phyloP scores from a whole-genome alignment of 2,113 vertebrate species.

The Hirundichthys speculiger region DNA sequence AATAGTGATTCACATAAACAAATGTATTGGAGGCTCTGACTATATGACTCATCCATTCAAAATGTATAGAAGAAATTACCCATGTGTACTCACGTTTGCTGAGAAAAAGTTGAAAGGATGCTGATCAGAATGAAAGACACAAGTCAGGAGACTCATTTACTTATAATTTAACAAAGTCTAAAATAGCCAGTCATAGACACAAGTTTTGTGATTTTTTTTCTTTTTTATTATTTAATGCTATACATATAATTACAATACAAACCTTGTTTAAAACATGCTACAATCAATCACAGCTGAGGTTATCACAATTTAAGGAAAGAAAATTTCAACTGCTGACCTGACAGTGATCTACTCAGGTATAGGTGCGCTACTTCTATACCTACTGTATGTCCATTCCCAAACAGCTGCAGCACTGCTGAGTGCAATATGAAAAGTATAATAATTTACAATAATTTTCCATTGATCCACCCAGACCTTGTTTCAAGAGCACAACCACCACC shows the following conservation, averaged over 20 bases:
- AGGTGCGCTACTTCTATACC: constrained; percentile 30
- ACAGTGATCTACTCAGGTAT: constrained; percentile 13
- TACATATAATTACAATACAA: constrained; percentile 45
- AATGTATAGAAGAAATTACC: constrained; percentile 5
- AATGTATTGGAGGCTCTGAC: constrained; percentile 24
- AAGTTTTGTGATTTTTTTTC: constrained; percentile 23
- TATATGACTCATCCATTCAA: too few species aligned
- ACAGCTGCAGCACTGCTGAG: constrained; percentile 18
- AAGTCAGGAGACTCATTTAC: constrained; percentile 11
- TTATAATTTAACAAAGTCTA: constrained; percentile 1
- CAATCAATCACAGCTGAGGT: constrained; percentile 44
- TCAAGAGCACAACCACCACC: too few species aligned
- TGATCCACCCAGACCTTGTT: too few species aligned
- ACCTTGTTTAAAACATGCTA: constrained; percentile 58
- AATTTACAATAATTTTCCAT: too few species aligned
- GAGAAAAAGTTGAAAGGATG: constrained; percentile 3
- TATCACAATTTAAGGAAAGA: constrained; percentile 17
- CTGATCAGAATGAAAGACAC: constrained; percentile 19
- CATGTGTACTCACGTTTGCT: background rate
- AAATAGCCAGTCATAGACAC: constrained; percentile 1
- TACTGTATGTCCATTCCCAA: constrained; percentile 20
- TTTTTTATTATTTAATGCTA: constrained; percentile 13
- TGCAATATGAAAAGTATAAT: constrained; percentile 11
- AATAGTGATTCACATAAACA: constrained; percentile 52
- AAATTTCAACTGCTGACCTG: constrained; percentile 19